A percentile compares a stretch with the other conserved stretches of the same genome.
phyloP scores from a whole-genome alignment of 2,888 invertebrate species.

The Norana najaformis region DNA sequence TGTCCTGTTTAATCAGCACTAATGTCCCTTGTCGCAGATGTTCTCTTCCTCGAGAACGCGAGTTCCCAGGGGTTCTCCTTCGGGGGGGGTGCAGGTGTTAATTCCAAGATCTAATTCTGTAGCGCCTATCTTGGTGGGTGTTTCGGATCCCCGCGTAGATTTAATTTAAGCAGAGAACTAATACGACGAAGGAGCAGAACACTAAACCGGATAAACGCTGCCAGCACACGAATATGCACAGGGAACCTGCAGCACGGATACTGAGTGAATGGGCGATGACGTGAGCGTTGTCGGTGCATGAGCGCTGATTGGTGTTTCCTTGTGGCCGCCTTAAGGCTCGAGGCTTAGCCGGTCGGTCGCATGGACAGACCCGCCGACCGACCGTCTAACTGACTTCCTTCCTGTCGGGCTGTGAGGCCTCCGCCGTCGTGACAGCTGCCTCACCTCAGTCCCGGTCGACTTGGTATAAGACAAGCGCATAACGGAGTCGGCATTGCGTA shows the following conservation, averaged over 20 bases:
- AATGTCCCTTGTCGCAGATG: not conserved
- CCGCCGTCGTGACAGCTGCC: not conserved
- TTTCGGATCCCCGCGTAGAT: too few species aligned
- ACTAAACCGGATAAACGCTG: not conserved
- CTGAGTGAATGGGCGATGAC: not conserved
- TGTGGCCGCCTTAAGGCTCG: not conserved
- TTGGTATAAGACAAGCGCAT: not conserved
- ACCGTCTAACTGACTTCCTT: slow-evolving; percentile 2
- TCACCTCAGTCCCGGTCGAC: not conserved
- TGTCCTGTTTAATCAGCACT: not conserved
- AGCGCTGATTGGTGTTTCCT: not conserved
- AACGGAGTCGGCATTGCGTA: not conserved
- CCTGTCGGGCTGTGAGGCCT: not conserved
- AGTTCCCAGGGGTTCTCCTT: not conserved
- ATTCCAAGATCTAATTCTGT: not conserved
- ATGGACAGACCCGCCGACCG: not conserved
- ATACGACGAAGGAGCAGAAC: not conserved
- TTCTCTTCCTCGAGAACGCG: too few species aligned
- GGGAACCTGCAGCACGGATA: not conserved
- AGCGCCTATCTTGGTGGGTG: too few species aligned
- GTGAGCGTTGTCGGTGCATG: not conserved
- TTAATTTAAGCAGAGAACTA: not conserved
- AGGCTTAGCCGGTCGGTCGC: not conserved
- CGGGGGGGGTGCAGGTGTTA: too few species aligned
- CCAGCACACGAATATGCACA: not conserved